Conservation (phyloP, 2,797 vertebrate species). For the Pipistrellus pygmaeus region DNA sequence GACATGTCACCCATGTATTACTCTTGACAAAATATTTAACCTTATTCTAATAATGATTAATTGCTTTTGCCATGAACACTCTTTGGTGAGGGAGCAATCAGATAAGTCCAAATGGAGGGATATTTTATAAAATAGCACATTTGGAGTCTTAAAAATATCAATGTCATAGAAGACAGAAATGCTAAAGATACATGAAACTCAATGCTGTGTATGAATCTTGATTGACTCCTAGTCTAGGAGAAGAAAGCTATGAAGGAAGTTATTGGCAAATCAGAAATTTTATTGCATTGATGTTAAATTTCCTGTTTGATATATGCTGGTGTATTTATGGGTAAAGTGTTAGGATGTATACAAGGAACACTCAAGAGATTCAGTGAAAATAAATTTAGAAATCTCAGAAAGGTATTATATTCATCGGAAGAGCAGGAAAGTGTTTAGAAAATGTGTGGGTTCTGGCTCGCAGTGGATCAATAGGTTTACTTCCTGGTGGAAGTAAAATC, state of each 20-base stretch:
- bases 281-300: conserved; percentile 2
- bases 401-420: background rate
- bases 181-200: background rate
- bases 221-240: conserved; percentile 20
- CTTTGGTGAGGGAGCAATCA: conserved; percentile 25
- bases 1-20: background rate
- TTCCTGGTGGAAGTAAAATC: background rate
- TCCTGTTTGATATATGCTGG: conserved; percentile 17
- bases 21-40: conserved; percentile 18
- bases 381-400: conserved; percentile 57
- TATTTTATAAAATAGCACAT: conserved; percentile 43
- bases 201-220: background rate
- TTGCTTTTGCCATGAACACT: conserved; percentile 43
- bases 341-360: background rate
- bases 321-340: background rate
- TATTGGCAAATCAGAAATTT: conserved; percentile 31
- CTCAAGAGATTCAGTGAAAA: conserved; percentile 19
- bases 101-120: conserved; percentile 46
- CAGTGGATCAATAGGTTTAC: background rate
- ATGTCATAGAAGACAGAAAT: background rate
- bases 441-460: background rate
- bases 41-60: conserved; percentile 39
- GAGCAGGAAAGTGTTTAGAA: background rate
- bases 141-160: conserved; percentile 14
- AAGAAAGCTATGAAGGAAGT: background rate